Evolutionary conservation across 2,888 invertebrate species (phyloP).

Genomic region (Perizoma flavofasciatum): DNA sequence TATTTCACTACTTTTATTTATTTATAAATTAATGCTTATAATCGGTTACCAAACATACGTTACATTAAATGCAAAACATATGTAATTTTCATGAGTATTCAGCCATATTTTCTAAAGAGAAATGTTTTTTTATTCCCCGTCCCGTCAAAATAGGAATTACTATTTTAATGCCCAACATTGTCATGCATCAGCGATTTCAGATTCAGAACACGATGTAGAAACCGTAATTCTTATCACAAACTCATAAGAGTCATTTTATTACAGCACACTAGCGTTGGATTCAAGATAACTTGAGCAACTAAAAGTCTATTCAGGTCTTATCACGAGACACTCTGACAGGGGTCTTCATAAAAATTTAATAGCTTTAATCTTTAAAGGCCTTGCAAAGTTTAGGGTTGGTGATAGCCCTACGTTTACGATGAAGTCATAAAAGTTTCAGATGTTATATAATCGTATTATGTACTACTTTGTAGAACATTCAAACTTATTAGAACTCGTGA

Average conservation of each 20-base stretch:
- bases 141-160: slow-evolving; percentile 13
- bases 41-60: too few relatives aligned
- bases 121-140: neutral
- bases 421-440: slow-evolving; percentile 60
- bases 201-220: slow-evolving; percentile 10
- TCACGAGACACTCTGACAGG: slow-evolving; percentile 59
- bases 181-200: slow-evolving; percentile 19
- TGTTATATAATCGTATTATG: slow-evolving; percentile 42
- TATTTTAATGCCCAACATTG: slow-evolving; percentile 20
- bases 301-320: slow-evolving; percentile 52
- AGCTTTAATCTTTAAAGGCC: slow-evolving; percentile 73
- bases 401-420: slow-evolving; percentile 67
- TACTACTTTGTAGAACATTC: slow-evolving; percentile 48
- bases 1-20: too few relatives aligned
- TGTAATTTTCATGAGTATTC: neutral
- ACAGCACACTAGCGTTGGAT: slow-evolving; percentile 33
- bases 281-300: slow-evolving; percentile 47
- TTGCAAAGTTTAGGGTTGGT: slow-evolving; percentile 64
- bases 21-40: too few relatives aligned
- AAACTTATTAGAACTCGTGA: slow-evolving; percentile 24
- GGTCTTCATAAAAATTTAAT: slow-evolving; percentile 76
- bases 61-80: neutral
- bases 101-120: neutral
- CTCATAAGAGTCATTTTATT: slow-evolving; percentile 32
- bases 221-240: slow-evolving; percentile 26